Conservation (phyloP, 2,888 invertebrate genomes). For the Nebria brevicollis region DNA sequence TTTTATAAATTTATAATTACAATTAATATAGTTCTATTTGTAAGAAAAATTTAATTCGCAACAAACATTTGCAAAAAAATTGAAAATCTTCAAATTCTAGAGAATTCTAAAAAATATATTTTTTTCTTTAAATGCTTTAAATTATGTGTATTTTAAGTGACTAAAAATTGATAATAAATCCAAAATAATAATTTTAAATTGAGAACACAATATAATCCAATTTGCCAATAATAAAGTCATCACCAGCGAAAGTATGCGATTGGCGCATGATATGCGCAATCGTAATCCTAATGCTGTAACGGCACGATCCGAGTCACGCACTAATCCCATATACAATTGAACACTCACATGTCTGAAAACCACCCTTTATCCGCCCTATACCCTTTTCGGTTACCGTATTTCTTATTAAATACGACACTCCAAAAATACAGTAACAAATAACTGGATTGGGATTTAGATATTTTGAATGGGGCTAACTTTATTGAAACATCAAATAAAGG, state of each 20-base stretch:
- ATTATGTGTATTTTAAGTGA: no score
- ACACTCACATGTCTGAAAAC: conserved; percentile 12
- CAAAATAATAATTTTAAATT: no score
- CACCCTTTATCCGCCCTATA: neutral
- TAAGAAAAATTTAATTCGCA: no score
- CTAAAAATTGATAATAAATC: no score
- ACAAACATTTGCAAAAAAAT: no score
- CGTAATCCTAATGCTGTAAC: neutral
- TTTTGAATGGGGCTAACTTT: neutral
- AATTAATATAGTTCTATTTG: no score
- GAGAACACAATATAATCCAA: neutral
- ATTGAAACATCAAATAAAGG: neutral
- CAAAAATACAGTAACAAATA: conserved; percentile 3
- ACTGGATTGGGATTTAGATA: neutral
- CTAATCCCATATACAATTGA: conserved; percentile 19
- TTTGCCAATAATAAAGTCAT: neutral
- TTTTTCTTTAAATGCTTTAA: no score
- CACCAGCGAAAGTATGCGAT: neutral
- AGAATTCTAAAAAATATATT: no score
- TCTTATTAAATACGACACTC: conserved; percentile 4
- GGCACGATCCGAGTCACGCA: conserved; percentile 6
- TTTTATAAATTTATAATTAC: no score
- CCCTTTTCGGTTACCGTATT: conserved; percentile 7
- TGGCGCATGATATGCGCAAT: neutral
- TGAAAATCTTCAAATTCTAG: no score